Base-by-base conservation (phyloP, 2,113 vertebrate species). In the Oceanites oceanicus region DNA sequence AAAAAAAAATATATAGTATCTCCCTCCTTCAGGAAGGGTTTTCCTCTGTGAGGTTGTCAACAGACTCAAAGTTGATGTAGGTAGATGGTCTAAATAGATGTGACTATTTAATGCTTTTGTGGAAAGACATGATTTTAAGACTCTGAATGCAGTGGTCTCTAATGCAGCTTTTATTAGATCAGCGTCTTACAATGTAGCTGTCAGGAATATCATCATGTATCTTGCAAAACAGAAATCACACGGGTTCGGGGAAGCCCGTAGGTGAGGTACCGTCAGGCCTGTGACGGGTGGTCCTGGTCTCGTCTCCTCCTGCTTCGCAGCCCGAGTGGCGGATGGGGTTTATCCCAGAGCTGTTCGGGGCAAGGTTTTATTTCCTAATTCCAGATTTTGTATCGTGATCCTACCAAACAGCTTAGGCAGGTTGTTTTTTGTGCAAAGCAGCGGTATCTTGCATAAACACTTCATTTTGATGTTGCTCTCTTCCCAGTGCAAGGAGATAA, bases 101-200 rank as follows among this genome's bases (percentile, higher is more conserved):
- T 0, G 32, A 25, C 34, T 23, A 2, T 40, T 40, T 16, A 19
- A 34, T 34, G 45, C 16, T 49, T 79, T 16, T 45, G 74, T 56
- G 86, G 68, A 63, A 50, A 26, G 8, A 16, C 1, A 2, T 6
- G 17, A 25, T 10, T 89, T 34, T 18, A 29, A 14, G 44, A 18
- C 40, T 47, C 38, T 9, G 66, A 16, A 22, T 8, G 19, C 8
- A 27, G 73, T 15, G 34, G 21, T 55, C n/a, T 67, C 40, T 55
- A 16, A 19, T 8, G 61, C 47, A 36, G n/a, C 32, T 74, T 68
- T 55, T 55, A 32, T 71, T 66, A 12, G 79, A 47, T 72, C 15
- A 7, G 78, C 3, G 0, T n/a, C 44, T 18, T 40, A 5, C 1
- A 23, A 8, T 1, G 22, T 3, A 42, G 25, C 72, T 29, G 53